A percentile compares a stretch with the other conserved stretches of the same genome.
Evolutionary conservation across 2,113 vertebrate species (phyloP).

Genomic region (Anser cygnoides): DNA sequence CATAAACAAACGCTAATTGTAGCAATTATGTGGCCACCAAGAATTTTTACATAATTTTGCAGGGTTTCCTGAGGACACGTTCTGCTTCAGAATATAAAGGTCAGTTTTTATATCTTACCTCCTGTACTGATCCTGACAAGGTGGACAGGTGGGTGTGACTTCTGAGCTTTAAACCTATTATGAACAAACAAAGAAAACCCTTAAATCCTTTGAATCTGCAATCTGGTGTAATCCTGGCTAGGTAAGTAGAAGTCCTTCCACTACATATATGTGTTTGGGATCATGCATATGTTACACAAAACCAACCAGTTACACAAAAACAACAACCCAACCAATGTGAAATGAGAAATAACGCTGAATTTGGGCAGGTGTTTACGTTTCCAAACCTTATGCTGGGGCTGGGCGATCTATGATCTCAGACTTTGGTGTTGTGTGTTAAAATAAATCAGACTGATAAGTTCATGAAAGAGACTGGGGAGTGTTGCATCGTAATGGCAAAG

Average conservation of each 20-base stretch:
- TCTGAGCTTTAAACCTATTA: neutral
- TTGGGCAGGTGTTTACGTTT: neutral
- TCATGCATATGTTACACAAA: neutral
- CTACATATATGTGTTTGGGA: neutral
- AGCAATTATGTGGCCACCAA: neutral
- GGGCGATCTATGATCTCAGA: neutral
- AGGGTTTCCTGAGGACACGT: neutral
- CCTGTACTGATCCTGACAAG: neutral
- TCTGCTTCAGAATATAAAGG: neutral
- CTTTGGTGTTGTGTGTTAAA: neutral
- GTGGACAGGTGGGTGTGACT: neutral
- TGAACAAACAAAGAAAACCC: neutral
- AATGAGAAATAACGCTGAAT: neutral
- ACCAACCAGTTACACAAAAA: neutral
- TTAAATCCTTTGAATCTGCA: neutral
- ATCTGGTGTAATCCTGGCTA: neutral
- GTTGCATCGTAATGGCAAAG: neutral
- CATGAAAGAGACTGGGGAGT: neutral
- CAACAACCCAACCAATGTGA: neutral
- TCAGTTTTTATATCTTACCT: neutral
- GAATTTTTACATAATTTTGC: neutral
- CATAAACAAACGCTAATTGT: neutral
- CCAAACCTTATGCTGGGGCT: neutral
- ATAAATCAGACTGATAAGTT: conserved; percentile 4
- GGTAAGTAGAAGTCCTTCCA: neutral